Evolutionary conservation across 2,888 invertebrate genomes (phyloP).

Genomic region (Lottia scabra): DNA sequence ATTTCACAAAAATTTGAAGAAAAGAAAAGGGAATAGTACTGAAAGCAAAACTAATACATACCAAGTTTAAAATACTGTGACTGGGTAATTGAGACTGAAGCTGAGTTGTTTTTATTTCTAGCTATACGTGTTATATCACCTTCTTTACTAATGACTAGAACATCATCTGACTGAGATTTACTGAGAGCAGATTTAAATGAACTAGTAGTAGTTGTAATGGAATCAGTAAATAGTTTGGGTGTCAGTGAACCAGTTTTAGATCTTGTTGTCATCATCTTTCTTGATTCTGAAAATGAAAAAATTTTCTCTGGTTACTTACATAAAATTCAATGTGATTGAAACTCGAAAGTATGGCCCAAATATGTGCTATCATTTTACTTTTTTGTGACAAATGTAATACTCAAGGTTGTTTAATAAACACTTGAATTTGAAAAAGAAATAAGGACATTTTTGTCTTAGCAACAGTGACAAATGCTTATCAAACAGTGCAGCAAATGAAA

Average conservation of each 20-base stretch:
- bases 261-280: conserved; percentile 79
- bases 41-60: conserved; percentile 22
- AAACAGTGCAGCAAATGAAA: too few species aligned
- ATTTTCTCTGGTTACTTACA: too few species aligned
- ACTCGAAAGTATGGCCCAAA: too few species aligned
- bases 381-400: too few species aligned
- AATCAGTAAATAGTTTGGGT: conserved; percentile 76
- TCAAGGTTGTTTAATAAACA: too few species aligned
- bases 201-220: conserved; percentile 55
- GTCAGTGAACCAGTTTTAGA: conserved; percentile 81
- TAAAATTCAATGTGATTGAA: too few species aligned
- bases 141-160: conserved; percentile 67
- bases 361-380: too few species aligned
- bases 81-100: conserved; percentile 38
- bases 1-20: neutral
- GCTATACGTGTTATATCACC: conserved; percentile 65
- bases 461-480: too few species aligned
- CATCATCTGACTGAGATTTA: conserved; percentile 53
- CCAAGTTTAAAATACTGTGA: conserved; percentile 58
- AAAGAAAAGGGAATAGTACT: too few species aligned
- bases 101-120: conserved; percentile 45
- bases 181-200: conserved; percentile 41
- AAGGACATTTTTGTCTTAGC: too few species aligned
- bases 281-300: conserved; percentile 27
- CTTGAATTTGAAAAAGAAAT: too few species aligned